These are phyloP conservation scores for Gasteruption jaculator DNA, from an alignment of 2,888 invertebrate genomes.

Conservation along the genomic window DNA sequence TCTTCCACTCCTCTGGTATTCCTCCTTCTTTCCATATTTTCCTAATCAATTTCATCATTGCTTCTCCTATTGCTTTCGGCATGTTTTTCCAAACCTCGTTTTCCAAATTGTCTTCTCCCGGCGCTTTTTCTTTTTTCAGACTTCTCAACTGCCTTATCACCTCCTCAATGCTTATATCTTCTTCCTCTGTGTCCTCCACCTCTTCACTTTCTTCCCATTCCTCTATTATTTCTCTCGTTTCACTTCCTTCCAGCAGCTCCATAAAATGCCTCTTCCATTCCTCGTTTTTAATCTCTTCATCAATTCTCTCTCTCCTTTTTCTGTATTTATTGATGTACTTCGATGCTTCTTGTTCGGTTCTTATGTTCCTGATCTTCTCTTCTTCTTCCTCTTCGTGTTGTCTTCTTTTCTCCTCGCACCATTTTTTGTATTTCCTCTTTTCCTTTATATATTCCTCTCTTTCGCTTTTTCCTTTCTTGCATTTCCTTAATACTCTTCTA, in stretches of 20 bases:
- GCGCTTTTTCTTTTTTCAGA: not conserved
- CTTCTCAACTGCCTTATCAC: not conserved
- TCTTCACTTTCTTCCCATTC: not conserved
- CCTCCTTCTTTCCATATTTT: constrained; percentile 5
- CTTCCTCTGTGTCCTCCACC: not conserved
- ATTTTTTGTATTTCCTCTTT: not conserved
- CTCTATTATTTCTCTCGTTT: not conserved
- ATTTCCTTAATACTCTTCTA: constrained; percentile 4
- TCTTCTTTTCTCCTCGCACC: constrained; percentile 12
- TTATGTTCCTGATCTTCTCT: constrained; percentile 2
- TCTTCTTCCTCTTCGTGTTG: constrained; percentile 10
- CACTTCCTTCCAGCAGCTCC: too few species aligned
- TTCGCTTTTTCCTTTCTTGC: not conserved
- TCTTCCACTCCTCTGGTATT: constrained; percentile 1
- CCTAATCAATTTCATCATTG: not conserved
- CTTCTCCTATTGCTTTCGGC: not conserved
- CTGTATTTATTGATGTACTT: constrained; percentile 4
- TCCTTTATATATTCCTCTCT: constrained; percentile 2
- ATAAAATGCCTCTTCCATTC: constrained; percentile 1
- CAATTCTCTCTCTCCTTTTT: constrained; percentile 4
- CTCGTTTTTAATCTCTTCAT: constrained; percentile 9
- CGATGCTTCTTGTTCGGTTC: constrained; percentile 1
- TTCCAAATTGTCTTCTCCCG: not conserved
- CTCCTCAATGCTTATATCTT: not conserved
- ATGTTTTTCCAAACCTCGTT: constrained; percentile 4